phyloP scores from a whole-genome alignment of 2,113 vertebrate species.

The Salvelinus namaycush region DNA sequence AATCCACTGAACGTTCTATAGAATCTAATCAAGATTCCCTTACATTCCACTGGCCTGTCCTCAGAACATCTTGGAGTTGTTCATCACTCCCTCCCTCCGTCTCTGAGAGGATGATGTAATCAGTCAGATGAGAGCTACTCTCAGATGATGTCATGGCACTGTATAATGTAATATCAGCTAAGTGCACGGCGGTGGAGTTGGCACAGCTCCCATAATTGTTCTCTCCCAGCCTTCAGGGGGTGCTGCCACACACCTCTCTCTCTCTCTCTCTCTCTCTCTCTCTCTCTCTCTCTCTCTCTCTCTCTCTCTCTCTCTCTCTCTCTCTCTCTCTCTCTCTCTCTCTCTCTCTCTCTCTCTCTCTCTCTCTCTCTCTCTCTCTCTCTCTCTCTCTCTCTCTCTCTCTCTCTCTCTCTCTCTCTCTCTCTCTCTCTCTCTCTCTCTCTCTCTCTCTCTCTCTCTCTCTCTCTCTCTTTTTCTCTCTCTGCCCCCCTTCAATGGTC shows the following conservation, averaged over 20 bases:
- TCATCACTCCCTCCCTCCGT: constrained; percentile 35
- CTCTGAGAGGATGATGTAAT: constrained; percentile 48
- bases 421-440: no score
- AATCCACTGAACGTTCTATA: no score
- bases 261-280: background rate
- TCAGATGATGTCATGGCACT: constrained; percentile 54
- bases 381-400: no score
- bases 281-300: no score
- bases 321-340: no score
- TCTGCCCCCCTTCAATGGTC: constrained; percentile 3
- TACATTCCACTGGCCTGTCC: background rate
- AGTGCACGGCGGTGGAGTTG: constrained; percentile 36
- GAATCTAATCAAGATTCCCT: no score
- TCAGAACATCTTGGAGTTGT: constrained; percentile 33
- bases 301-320: no score
- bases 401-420: background rate
- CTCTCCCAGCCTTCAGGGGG: background rate
- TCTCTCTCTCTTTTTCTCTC: no score
- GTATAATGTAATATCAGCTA: constrained; percentile 57
- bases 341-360: background rate
- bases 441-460: no score
- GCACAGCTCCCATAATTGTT: background rate
- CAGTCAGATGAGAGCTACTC: constrained; percentile 41
- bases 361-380: no score
- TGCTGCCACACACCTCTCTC: no score